Conservation (phyloP, 1,140 invertebrate genomes). For the Aphaenogaster ashmeadi region DNA sequence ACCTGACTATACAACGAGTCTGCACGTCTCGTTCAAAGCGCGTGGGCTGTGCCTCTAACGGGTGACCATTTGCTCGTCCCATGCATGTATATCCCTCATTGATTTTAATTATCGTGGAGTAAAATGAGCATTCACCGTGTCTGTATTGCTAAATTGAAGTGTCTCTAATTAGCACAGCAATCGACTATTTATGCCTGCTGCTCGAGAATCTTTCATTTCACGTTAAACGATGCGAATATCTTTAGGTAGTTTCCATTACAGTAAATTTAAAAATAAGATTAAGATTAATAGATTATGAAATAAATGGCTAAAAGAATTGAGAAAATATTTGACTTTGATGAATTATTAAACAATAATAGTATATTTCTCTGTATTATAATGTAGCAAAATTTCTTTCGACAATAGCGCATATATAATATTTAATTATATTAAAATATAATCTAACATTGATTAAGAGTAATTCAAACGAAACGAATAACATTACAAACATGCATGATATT, state of each 20-base stretch:
- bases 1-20: conserved; percentile 75
- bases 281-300: background rate
- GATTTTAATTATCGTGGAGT: conserved; percentile 44
- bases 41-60: conserved; percentile 77
- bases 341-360: background rate
- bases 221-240: background rate
- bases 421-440: background rate
- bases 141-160: conserved; percentile 32
- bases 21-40: conserved; percentile 67
- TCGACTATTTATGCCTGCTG: conserved; percentile 16
- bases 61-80: conserved; percentile 62
- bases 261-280: background rate
- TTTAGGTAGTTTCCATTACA: background rate
- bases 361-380: background rate
- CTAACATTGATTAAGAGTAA: background rate
- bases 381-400: background rate
- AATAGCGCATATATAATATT: background rate
- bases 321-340: background rate
- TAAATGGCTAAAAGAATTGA: background rate
- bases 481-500: background rate
- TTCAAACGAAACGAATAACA: background rate
- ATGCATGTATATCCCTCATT: background rate
- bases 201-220: conserved; percentile 6
- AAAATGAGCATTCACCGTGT: conserved; percentile 15
- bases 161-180: conserved; percentile 42